These are phyloP conservation scores for Drosophila sturtevanti DNA, from an alignment of 1,140 invertebrate species.

Conservation along the genomic window DNA sequence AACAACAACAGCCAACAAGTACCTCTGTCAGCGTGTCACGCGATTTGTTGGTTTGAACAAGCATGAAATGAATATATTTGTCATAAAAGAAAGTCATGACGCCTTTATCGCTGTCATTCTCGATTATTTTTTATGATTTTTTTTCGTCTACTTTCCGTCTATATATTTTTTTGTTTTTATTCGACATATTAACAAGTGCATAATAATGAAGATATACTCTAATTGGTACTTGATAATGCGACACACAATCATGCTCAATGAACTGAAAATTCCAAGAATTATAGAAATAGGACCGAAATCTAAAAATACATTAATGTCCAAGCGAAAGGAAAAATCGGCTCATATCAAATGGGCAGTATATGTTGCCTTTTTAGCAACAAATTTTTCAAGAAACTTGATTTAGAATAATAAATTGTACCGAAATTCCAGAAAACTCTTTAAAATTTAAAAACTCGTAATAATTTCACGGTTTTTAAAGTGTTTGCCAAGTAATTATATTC, in stretches of 20 bases:
- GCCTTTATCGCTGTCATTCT: constrained; percentile 42
- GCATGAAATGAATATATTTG: constrained; percentile 78
- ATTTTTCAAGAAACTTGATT: too few species aligned
- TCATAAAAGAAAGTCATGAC: constrained; percentile 71
- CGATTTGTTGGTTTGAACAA: constrained; percentile 73
- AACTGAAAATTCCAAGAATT: background rate
- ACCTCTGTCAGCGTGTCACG: constrained; percentile 67
- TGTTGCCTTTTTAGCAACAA: too few species aligned
- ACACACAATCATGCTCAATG: background rate
- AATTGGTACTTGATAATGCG: background rate
- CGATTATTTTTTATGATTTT: constrained; percentile 14
- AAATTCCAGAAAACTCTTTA: too few species aligned
- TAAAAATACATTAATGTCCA: background rate
- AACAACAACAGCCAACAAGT: constrained; percentile 41
- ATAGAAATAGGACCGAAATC: background rate
- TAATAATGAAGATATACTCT: background rate
- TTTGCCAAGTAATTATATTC: too few species aligned
- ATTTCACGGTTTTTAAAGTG: too few species aligned
- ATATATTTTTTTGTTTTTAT: background rate
- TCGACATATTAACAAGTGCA: background rate
- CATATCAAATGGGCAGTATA: too few species aligned
- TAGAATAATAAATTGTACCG: too few species aligned
- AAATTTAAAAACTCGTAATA: too few species aligned
- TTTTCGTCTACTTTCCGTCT: background rate
- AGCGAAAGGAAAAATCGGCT: too few species aligned